Percentiles rank a stretch among this genome's conserved stretches.
phyloP scores from a whole-genome alignment of 2,888 invertebrate species.

The Gymnocheta viridis region DNA sequence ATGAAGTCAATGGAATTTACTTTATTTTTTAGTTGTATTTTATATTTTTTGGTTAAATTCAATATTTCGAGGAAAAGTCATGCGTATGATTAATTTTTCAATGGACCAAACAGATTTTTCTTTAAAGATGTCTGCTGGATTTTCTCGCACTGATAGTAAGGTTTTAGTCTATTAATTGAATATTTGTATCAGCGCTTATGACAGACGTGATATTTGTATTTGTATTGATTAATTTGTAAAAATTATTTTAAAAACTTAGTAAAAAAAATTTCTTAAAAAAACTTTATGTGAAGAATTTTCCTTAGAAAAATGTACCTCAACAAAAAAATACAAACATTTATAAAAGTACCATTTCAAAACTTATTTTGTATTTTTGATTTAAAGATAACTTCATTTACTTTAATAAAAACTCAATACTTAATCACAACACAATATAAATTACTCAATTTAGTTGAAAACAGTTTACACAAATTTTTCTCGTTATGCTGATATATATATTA shows the following conservation, averaged over 20 bases:
- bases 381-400: too few species aligned
- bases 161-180: conserved; percentile 53
- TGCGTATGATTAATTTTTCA: conserved; percentile 52
- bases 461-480: conserved; percentile 13
- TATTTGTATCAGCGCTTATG: neutral
- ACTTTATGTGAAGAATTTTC: neutral
- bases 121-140: conserved; percentile 56
- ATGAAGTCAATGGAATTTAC: conserved; percentile 36
- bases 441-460: conserved; percentile 15
- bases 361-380: neutral
- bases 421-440: neutral
- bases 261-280: neutral
- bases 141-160: conserved; percentile 43
- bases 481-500: neutral
- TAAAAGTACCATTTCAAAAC: neutral
- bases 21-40: conserved; percentile 4
- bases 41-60: neutral
- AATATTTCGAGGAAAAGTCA: conserved; percentile 35
- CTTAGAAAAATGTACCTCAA: neutral
- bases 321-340: neutral
- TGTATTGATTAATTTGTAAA: too few species aligned
- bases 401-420: neutral
- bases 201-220: too few species aligned
- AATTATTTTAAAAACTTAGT: too few species aligned
- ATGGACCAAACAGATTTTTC: conserved; percentile 48